These are phyloP conservation scores for Micropterix aruncella DNA, from an alignment of 2,888 invertebrate species.

Conservation along the genomic window DNA sequence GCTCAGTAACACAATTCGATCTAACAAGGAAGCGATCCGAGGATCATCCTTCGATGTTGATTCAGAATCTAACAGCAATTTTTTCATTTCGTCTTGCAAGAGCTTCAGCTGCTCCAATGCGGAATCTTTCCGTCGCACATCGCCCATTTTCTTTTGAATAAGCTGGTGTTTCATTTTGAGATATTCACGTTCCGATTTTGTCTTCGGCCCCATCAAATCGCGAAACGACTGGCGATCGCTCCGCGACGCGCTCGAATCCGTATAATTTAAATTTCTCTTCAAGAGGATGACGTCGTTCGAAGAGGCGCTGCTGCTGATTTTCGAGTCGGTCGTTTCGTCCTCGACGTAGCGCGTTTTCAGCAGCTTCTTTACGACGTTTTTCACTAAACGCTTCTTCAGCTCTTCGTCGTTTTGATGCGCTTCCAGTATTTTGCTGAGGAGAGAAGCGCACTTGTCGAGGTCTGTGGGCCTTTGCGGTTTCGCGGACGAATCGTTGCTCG, in stretches of 20 bases:
- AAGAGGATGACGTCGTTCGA: conserved; percentile 1
- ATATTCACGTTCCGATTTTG: background rate
- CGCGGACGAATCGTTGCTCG: conserved; percentile 26
- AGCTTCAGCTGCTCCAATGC: conserved; percentile 38
- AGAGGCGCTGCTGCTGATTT: conserved; percentile 32
- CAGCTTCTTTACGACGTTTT: conserved; percentile 47
- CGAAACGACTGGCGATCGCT: background rate
- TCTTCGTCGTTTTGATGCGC: conserved; percentile 42
- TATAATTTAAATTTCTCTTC: background rate
- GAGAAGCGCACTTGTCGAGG: conserved; percentile 44
- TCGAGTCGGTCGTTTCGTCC: no score
- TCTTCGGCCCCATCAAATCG: background rate
- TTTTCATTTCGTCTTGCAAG: conserved; percentile 42
- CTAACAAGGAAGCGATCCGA: background rate
- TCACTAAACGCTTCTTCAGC: conserved; percentile 47
- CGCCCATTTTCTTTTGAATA: conserved; percentile 26
- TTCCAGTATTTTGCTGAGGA: conserved; percentile 43
- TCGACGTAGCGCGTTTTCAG: conserved; percentile 43
- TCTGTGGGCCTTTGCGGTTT: conserved; percentile 38
- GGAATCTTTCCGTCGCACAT: no score
- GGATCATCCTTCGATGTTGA: no score
- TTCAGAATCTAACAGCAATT: conserved; percentile 36
- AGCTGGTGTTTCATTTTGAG: background rate
- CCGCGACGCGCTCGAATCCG: conserved; percentile 15
- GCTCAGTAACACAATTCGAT: background rate